Evolutionary conservation across 2,797 vertebrate species (phyloP), one percentile per base, ranked within the genome.

Genomic region (Saxicola maurus): DNA sequence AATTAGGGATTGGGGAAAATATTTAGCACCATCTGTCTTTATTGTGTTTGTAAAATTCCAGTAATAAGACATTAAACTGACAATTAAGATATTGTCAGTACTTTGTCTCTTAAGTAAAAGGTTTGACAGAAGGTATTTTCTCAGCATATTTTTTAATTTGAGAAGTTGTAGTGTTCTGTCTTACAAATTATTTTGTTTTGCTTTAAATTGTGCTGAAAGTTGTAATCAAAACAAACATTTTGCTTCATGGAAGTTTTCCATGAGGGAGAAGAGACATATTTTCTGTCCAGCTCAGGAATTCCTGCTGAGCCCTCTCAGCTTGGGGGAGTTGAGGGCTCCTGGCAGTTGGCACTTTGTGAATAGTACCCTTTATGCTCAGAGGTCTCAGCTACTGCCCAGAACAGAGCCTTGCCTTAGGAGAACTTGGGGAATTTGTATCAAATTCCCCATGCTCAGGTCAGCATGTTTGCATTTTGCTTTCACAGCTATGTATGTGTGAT

Each of bases 281-380:
- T 90, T 92, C 56, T 83, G 10, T 73, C 56, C 38, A 18, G 45
- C 28, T 23, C 38, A 86, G 52, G 60, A 89, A 37, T 67, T 87
- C 53, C 9, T 61, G 60, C 89, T 89, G 87, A 60, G 76, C 66
- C 60, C 66, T 93, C 73, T 91, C 69, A 65, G 16, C 60, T 87
- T 49, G 76, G 38, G 40, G 82, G 89, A 89, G 71, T 2, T 67
- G 71, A 94, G 85, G 69, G 76, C 69, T 85, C 45, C 42, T 81
- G 73, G 80, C 80, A 81, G 69, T 92, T 94, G 89, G 82, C 75
- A 28, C 73, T 82, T 60, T 40, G 31, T 94, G 83, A 94, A 92
- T 91, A 79, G 91, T 49, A 11, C 56, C 87, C 64, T 92, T 94
- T 78, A 86, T 95, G 55, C 71, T 56, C 42, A 16, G 46, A 71